These are phyloP conservation scores for Bagarius yarrelli DNA, from an alignment of 2,113 vertebrate genomes.

Conservation along the genomic window DNA sequence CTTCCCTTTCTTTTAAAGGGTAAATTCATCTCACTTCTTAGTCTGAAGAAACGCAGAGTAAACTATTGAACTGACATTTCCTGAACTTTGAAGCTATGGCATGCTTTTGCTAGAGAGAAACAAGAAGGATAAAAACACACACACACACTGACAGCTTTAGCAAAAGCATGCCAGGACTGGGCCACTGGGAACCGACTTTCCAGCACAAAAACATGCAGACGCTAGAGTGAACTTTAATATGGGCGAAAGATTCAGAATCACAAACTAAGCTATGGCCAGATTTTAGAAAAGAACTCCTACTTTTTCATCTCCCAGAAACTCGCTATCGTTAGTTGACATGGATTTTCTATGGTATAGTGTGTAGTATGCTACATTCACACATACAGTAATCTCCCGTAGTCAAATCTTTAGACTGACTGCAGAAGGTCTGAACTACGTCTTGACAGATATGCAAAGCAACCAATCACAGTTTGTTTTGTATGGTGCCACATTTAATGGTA, in stretches of 20 bases:
- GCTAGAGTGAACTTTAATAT: neutral
- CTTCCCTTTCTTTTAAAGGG: neutral
- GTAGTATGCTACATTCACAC: no score
- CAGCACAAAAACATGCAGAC: neutral
- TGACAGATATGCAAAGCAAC: no score
- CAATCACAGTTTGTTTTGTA: no score
- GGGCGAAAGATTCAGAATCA: neutral
- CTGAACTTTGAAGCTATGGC: neutral
- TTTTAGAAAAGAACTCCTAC: neutral
- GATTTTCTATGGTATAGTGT: no score
- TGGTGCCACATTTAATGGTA: no score
- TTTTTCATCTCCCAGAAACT: no score
- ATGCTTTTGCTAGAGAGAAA: neutral
- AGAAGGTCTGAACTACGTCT: no score
- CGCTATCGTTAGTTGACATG: no score
- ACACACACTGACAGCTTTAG: slow-evolving; percentile 2
- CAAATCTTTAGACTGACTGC: no score
- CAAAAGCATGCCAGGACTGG: neutral
- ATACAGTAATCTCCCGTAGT: no score
- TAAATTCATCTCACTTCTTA: neutral
- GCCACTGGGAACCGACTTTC: neutral
- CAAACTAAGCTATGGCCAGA: neutral
- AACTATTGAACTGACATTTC: neutral
- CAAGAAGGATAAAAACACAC: neutral
- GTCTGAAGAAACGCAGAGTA: neutral